phyloP scores from a whole-genome alignment of 2,113 vertebrate genomes.

The Elephas maximus region DNA sequence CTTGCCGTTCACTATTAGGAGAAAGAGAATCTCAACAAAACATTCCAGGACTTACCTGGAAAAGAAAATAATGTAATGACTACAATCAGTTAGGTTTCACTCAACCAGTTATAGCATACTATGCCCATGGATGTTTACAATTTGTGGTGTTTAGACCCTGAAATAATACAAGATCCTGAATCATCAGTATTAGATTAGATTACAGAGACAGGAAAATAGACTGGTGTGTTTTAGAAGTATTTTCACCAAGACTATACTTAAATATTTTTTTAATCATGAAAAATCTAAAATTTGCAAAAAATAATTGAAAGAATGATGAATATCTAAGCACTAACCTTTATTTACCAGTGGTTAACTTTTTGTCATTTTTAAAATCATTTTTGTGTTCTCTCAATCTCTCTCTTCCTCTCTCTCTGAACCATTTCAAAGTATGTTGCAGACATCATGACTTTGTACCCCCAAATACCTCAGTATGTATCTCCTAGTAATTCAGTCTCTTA shows the following conservation, averaged over 20 bases:
- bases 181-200: constrained; percentile 50
- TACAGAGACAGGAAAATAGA: constrained; percentile 30
- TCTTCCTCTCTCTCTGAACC: background rate
- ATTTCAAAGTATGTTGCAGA: constrained; percentile 8
- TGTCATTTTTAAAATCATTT: background rate
- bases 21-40: background rate
- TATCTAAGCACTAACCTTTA: background rate
- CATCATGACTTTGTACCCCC: background rate
- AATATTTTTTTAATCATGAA: constrained; percentile 25
- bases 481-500: background rate
- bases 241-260: constrained; percentile 43
- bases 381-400: background rate
- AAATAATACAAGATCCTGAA: constrained; percentile 34
- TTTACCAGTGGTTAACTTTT: background rate
- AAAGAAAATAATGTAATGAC: background rate
- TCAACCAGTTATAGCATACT: background rate
- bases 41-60: constrained; percentile 38
- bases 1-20: constrained; percentile 18
- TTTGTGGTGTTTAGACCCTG: constrained; percentile 16
- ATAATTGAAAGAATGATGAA: background rate
- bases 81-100: background rate
- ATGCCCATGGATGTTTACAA: background rate
- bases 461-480: background rate
- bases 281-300: constrained; percentile 1
- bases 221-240: background rate